Base-by-base conservation (phyloP, 2,888 invertebrate genomes). In the Agrilus biguttatus region DNA sequence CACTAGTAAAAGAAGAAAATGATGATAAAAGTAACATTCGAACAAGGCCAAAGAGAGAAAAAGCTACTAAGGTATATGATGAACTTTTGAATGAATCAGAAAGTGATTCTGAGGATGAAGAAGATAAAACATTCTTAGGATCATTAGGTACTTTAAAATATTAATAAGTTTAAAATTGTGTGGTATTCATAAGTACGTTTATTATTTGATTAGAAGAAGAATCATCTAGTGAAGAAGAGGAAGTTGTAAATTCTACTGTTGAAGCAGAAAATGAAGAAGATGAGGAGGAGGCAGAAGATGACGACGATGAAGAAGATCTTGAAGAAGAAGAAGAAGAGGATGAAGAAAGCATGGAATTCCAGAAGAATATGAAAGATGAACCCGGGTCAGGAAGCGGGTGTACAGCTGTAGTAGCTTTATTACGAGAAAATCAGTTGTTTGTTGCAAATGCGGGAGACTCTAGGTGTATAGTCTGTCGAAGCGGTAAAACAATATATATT, bases 371-470 rank as follows among this genome's bases (percentile, higher is more conserved):
- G 71, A 71, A 74, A 39, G 83, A 83, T 57, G 81, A 82, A 64
- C 88, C 91, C 6, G 95, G 93, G 17, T 82, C 80, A 45, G 91
- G 93, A 61, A 93, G 93, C 61, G 97, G 98, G 1, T 93, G 95
- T 58, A 98, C 98, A 8, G 97, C 97, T 5, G 96, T 97, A n/a
- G 87, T 97, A 5, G 90, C 92, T 10, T 58, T 97, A 45, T 65
- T 97, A 4, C 72, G 74, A 64, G 77, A 79, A 63, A 77, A 77
- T 39, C 77, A 86, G 52, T 65, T 98, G 34, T 90, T 78, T 59
- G 96, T 98, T 0, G 97, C 96, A 5, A 98, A 98, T 67, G 95
- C 93, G 4, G 98, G 98, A 1, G 98, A 98, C 67, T 97, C 96
- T 0, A 78, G 88, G 36, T 75, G 75, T 52, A 68, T 73, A 33